Evolutionary conservation across 2,113 vertebrate species (phyloP).

Genomic region (Pseudonaja textilis): DNA sequence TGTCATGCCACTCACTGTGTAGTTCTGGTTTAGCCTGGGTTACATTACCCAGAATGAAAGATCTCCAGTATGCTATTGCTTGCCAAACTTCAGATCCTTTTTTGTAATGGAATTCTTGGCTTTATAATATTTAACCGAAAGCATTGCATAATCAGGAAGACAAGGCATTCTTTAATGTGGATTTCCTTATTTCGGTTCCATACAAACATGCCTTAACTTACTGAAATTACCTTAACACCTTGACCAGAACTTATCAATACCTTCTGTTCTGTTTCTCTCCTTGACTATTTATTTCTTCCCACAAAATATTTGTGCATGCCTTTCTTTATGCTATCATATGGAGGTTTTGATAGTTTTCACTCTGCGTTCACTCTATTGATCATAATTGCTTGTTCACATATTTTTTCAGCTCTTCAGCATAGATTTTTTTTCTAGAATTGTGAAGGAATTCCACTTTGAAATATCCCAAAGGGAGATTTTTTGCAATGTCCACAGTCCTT

Average conservation of each 20-base stretch:
- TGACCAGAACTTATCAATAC: background rate
- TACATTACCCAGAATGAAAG: constrained; percentile 3
- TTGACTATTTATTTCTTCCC: constrained; percentile 41
- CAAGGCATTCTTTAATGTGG: constrained; percentile 1
- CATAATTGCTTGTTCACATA: constrained; percentile 45
- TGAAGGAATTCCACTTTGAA: background rate
- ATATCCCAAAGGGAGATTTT: background rate
- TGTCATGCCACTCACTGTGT: constrained; percentile 17
- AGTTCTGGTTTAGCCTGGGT: constrained; percentile 39
- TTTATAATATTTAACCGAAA: background rate
- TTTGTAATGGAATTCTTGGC: background rate
- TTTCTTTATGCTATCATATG: background rate
- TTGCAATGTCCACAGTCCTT: background rate
- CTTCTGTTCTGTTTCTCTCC: background rate
- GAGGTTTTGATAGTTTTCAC: constrained; percentile 3
- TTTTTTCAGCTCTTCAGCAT: constrained; percentile 11
- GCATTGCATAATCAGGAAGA: background rate
- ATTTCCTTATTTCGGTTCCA: background rate
- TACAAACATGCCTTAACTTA: background rate
- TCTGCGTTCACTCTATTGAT: constrained; percentile 18
- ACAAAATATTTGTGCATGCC: constrained; percentile 7
- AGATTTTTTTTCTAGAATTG: background rate
- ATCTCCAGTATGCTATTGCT: background rate
- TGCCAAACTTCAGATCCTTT: background rate
- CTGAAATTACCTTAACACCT: background rate